A percentile compares a stretch with the other conserved stretches of the same genome.
These are phyloP conservation scores for Aurelia sp. DNA, from an alignment of 30 jellyfish, hydroid and myxozoan genomes.

Conservation along the genomic window DNA sequence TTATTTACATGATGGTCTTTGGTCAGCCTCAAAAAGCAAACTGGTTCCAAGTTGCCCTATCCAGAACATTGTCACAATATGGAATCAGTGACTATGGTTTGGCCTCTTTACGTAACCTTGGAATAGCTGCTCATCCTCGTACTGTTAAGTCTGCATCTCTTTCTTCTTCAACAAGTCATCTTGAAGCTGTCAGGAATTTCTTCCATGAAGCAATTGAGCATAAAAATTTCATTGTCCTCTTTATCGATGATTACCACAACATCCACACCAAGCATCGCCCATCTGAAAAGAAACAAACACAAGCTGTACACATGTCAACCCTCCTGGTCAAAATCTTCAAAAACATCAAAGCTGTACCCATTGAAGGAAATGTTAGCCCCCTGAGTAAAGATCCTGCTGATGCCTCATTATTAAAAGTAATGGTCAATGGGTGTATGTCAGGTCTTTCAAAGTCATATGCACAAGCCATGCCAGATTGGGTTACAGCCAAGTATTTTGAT, in stretches of 20 bases:
- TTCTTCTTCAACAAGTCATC: conserved; percentile 32
- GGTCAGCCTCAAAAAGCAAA: conserved; percentile 28
- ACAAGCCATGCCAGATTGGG: conserved; percentile 32
- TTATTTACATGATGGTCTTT: conserved; percentile 2
- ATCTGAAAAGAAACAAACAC: conserved; percentile 25
- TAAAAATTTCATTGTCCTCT: conserved; percentile 14
- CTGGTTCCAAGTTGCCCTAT: conserved; percentile 44
- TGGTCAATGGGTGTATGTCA: neutral
- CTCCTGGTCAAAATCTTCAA: conserved; percentile 9
- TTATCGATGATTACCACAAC: conserved; percentile 29
- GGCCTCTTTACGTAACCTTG: conserved; percentile 35
- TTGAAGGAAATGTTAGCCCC: neutral
- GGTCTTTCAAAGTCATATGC: conserved; percentile 25
- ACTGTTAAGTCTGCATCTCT: conserved; percentile 32
- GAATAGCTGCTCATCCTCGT: conserved; percentile 56
- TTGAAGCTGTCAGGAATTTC: conserved; percentile 1
- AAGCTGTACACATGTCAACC: conserved; percentile 27
- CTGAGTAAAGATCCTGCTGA: conserved; percentile 23
- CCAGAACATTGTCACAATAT: conserved; percentile 38
- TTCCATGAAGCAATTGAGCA: conserved; percentile 33
- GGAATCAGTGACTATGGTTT: conserved; percentile 27
- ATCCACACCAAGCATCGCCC: conserved; percentile 33
- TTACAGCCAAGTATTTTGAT: conserved; percentile 24
- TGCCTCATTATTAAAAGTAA: neutral
- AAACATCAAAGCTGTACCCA: neutral